Evolutionary conservation across 2,113 vertebrate genomes (phyloP).

Genomic region (Poecilia latipinna): DNA sequence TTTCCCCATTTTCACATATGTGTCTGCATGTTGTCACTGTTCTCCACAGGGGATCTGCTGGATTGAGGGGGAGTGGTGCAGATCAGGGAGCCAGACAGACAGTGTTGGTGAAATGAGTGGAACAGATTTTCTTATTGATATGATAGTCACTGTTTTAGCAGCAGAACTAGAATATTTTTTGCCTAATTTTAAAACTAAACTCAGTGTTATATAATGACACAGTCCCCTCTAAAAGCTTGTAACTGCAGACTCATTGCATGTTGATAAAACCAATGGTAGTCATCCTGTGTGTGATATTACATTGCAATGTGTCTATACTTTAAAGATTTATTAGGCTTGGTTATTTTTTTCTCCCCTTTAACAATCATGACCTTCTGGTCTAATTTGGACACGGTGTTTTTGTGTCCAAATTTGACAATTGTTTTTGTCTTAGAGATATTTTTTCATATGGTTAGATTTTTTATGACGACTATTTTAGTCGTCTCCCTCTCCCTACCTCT

Average conservation of each 20-base stretch:
- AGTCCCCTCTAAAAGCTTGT: too few relatives aligned
- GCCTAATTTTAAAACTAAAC: neutral
- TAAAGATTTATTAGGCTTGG: neutral
- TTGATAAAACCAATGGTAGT: too few relatives aligned
- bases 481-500: neutral
- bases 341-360: neutral
- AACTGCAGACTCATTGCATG: too few relatives aligned
- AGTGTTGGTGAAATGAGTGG: neutral
- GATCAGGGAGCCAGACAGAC: slow-evolving; percentile 41
- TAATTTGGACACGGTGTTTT: neutral
- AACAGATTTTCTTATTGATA: neutral
- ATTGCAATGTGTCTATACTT: too few relatives aligned
- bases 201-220: too few relatives aligned
- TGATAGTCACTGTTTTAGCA: slow-evolving; percentile 6
- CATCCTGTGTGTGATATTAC: too few relatives aligned
- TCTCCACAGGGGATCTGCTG: slow-evolving; percentile 38
- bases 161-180: neutral
- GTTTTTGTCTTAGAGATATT: too few relatives aligned
- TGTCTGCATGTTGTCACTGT: slow-evolving; percentile 26
- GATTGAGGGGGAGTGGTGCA: slow-evolving; percentile 46
- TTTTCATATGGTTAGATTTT: too few relatives aligned
- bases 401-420: neutral
- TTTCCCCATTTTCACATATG: slow-evolving; percentile 25
- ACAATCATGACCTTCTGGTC: neutral
- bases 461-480: too few relatives aligned